Evolutionary conservation across 2,888 invertebrate genomes (phyloP).

Genomic region (Brachypterus glaber): DNA sequence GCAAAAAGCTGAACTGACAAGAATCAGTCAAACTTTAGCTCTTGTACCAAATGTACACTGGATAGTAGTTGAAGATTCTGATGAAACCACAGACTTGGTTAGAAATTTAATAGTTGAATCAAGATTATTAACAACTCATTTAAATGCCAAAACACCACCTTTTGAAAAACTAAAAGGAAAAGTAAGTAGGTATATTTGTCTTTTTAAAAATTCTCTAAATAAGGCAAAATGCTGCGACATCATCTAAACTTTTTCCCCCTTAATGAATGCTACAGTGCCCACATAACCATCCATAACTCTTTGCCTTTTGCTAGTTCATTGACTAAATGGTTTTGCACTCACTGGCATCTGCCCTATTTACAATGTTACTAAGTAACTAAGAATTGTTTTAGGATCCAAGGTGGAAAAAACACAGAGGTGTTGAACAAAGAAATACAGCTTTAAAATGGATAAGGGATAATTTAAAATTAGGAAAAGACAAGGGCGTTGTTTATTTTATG

Average conservation of each 20-base stretch:
- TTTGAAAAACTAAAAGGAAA: constrained; percentile 57
- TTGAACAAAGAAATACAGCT: constrained; percentile 82
- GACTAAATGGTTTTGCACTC: no score
- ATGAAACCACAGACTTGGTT: constrained; percentile 61
- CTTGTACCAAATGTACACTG: constrained; percentile 85
- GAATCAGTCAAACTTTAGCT: constrained; percentile 79
- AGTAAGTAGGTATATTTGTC: constrained; percentile 28
- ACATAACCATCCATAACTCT: no score
- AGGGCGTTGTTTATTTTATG: constrained; percentile 85
- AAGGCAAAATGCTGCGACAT: no score
- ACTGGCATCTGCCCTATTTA: no score
- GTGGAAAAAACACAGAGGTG: constrained; percentile 77
- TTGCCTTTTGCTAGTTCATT: no score
- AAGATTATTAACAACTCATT: constrained; percentile 46
- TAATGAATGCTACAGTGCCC: no score
- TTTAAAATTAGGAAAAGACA: constrained; percentile 44
- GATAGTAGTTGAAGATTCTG: constrained; percentile 86
- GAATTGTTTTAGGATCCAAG: constrained; percentile 45
- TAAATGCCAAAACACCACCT: constrained; percentile 60
- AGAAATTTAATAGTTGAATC: constrained; percentile 58
- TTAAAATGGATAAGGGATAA: constrained; percentile 69
- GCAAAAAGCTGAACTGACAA: constrained; percentile 90
- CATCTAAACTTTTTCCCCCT: no score
- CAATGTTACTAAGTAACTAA: no score
- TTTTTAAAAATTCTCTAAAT: no score